phyloP scores from a whole-genome alignment of 2,888 invertebrate species.

The Carabus problematicus region DNA sequence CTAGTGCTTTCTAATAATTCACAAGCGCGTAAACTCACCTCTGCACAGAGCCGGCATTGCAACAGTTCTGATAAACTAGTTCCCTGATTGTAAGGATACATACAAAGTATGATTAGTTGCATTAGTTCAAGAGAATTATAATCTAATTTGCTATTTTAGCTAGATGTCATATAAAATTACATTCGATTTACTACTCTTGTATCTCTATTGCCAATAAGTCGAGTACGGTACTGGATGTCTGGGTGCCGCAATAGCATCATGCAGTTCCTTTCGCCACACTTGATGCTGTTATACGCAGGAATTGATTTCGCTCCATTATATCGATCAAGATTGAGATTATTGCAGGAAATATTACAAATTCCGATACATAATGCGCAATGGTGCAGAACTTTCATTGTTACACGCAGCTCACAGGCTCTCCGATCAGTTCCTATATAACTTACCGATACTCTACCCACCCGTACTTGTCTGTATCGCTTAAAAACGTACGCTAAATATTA shows the following conservation, averaged over 20 bases:
- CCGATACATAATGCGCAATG: conserved; percentile 27
- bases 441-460: too few relatives aligned
- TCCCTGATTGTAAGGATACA: not conserved
- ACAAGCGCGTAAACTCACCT: conserved; percentile 24
- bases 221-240: conserved; percentile 13
- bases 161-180: too few relatives aligned
- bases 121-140: not conserved
- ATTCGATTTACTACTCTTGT: not conserved
- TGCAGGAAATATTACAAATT: conserved; percentile 27
- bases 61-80: not conserved
- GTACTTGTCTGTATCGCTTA: too few relatives aligned
- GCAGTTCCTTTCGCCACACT: conserved; percentile 33
- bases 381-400: conserved; percentile 36
- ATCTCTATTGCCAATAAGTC: not conserved
- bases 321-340: conserved; percentile 30
- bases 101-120: not conserved
- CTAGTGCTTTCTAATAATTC: conserved; percentile 26
- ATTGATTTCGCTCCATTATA: conserved; percentile 34
- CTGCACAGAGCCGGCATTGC: conserved; percentile 3
- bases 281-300: conserved; percentile 31
- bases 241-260: conserved; percentile 28
- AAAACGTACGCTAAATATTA: too few relatives aligned
- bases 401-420: conserved; percentile 1
- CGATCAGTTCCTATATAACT: too few relatives aligned
- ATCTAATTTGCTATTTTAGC: not conserved